Evolutionary conservation across 64 coral and sea anemone genomes (phyloP).

Genomic region (Porites lutea): DNA sequence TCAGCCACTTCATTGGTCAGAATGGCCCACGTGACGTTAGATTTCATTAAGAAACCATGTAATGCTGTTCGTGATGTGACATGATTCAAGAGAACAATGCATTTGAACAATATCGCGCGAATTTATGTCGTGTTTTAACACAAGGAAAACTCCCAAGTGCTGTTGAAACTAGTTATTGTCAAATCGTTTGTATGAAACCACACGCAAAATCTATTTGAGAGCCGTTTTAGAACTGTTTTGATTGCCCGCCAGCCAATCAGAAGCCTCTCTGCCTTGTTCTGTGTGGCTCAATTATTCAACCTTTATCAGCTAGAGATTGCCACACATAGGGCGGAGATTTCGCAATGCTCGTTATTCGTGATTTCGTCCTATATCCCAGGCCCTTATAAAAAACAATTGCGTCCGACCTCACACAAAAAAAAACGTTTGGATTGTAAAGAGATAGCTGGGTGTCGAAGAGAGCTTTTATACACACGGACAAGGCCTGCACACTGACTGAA

Average conservation of each 20-base stretch:
- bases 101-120: conserved; percentile 15
- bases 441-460: no score
- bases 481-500: no score
- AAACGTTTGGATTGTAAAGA: no score
- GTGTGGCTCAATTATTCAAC: neutral
- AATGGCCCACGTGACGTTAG: neutral
- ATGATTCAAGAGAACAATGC: conserved; percentile 20
- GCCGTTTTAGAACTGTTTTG: neutral
- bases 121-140: conserved; percentile 5
- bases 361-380: neutral
- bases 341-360: neutral
- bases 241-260: neutral
- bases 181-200: neutral
- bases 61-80: conserved; percentile 36
- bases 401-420: no score
- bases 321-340: conserved; percentile 31
- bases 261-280: neutral
- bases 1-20: neutral
- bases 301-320: neutral
- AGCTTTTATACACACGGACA: no score
- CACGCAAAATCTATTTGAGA: neutral
- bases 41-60: conserved; percentile 9
- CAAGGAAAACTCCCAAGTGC: conserved; percentile 17
- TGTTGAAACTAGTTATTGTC: neutral
- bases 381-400: no score